phyloP scores from a whole-genome alignment of 1,140 invertebrate genomes.

The Helicorthomorpha holstii region DNA sequence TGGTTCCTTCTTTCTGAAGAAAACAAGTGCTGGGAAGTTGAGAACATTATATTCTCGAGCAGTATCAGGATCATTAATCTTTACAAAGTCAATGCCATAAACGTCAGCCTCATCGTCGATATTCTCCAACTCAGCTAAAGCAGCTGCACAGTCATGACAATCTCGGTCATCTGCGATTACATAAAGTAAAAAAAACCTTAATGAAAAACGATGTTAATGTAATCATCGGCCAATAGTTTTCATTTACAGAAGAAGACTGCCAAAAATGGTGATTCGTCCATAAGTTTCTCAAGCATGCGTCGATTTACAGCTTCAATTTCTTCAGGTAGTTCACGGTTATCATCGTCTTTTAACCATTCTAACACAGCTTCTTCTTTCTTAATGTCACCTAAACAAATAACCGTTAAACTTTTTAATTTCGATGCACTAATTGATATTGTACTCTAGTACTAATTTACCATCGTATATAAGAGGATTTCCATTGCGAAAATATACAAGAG shows the following conservation, averaged over 20 bases:
- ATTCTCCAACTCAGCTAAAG: slow-evolving; percentile 70
- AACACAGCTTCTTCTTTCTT: slow-evolving; percentile 70
- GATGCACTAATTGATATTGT: neutral
- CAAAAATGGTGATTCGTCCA: slow-evolving; percentile 71
- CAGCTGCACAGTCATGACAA: slow-evolving; percentile 73
- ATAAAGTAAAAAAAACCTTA: neutral
- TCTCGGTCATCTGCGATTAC: slow-evolving; percentile 54
- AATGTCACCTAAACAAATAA: slow-evolving; percentile 45
- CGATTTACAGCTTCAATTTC: slow-evolving; percentile 83
- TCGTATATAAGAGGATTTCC: slow-evolving; percentile 85
- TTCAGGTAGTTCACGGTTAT: slow-evolving; percentile 79
- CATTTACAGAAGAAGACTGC: slow-evolving; percentile 84
- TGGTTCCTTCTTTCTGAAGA: slow-evolving; percentile 72
- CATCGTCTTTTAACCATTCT: slow-evolving; percentile 86
- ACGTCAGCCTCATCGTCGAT: slow-evolving; percentile 86
- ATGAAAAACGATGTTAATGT: neutral
- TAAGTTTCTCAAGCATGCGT: slow-evolving; percentile 68
- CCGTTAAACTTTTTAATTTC: neutral
- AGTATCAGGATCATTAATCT: slow-evolving; percentile 67
- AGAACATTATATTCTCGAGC: slow-evolving; percentile 63
- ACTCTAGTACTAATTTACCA: slow-evolving; percentile 28
- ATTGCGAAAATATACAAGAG: slow-evolving; percentile 79
- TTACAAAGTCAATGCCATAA: slow-evolving; percentile 85
- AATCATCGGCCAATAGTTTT: neutral
- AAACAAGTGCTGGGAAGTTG: slow-evolving; percentile 63